A percentile compares a stretch with the other conserved stretches of the same genome.
phyloP scores from a whole-genome alignment of 2,113 vertebrate genomes.

The Scomber colias region DNA sequence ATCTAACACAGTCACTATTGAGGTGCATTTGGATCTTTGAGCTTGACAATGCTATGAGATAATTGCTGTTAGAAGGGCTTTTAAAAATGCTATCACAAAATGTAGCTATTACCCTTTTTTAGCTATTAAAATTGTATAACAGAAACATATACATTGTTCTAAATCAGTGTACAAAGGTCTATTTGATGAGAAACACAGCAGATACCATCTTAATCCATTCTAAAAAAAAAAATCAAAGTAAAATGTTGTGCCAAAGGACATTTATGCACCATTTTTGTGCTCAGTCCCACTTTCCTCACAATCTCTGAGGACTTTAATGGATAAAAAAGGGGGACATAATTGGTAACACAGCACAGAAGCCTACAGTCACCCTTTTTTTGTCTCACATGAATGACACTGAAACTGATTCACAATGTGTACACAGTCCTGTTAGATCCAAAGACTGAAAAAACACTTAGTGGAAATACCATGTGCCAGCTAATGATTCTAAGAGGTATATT shows the following conservation, averaged over 20 bases:
- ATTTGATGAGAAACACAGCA: neutral
- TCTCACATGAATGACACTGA: slow-evolving; percentile 23
- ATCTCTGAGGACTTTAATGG: neutral
- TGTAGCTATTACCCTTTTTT: too few species aligned
- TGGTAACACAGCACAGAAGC: slow-evolving; percentile 36
- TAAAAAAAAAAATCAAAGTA: neutral
- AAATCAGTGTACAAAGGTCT: too few species aligned
- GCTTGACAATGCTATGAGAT: neutral
- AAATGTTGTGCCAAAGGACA: neutral
- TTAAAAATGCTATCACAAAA: too few species aligned
- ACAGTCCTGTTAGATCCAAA: slow-evolving; percentile 15
- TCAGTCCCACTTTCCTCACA: neutral
- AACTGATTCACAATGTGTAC: slow-evolving; percentile 30
- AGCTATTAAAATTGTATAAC: too few species aligned
- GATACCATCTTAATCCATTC: neutral
- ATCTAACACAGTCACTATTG: neutral
- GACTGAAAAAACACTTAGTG: neutral
- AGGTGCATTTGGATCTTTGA: neutral
- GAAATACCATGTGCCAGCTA: neutral
- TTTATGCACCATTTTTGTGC: neutral
- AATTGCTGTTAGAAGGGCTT: too few species aligned
- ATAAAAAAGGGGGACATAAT: slow-evolving; percentile 15
- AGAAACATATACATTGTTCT: too few species aligned
- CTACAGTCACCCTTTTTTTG: neutral
- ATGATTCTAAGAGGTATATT: neutral